Conservation (phyloP, 64 coral and sea anemone species). For the Exaiptasia diaphana region DNA sequence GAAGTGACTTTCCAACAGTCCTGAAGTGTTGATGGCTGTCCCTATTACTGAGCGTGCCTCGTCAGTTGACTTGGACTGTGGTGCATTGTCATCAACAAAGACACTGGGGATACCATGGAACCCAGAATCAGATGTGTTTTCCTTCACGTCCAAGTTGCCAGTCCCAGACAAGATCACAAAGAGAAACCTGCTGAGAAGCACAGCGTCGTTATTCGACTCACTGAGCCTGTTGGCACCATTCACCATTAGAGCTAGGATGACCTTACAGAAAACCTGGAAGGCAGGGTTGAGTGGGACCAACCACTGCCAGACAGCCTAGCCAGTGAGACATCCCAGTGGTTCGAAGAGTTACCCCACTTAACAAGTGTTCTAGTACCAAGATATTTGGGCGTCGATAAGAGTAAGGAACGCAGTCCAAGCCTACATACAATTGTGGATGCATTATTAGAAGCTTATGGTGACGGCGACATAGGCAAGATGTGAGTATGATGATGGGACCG, state of each 20-base stretch:
- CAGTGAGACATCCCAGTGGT: neutral
- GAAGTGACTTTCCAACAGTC: conserved; percentile 60
- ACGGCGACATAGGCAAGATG: neutral
- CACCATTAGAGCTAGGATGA: neutral
- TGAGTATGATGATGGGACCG: neutral
- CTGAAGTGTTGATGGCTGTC: neutral
- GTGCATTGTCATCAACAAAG: neutral
- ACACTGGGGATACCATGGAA: neutral
- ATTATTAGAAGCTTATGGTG: neutral
- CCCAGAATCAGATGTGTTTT: neutral
- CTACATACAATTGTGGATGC: conserved; percentile 2
- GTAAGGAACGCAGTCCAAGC: neutral
- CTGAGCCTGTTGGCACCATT: conserved; percentile 26
- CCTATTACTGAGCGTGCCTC: neutral
- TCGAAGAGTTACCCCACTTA: neutral
- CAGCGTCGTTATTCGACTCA: conserved; percentile 39
- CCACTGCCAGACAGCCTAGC: neutral
- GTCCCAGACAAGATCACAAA: neutral
- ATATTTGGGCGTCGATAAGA: neutral
- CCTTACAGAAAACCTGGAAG: conserved; percentile 16
- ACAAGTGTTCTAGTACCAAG: neutral
- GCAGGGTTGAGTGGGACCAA: conserved; percentile 31
- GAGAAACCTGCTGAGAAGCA: neutral
- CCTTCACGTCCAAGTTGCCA: neutral
- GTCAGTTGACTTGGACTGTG: neutral